Evolutionary conservation across 2,888 invertebrate genomes (phyloP).

Genomic region (Mimumesa dahlbomi): DNA sequence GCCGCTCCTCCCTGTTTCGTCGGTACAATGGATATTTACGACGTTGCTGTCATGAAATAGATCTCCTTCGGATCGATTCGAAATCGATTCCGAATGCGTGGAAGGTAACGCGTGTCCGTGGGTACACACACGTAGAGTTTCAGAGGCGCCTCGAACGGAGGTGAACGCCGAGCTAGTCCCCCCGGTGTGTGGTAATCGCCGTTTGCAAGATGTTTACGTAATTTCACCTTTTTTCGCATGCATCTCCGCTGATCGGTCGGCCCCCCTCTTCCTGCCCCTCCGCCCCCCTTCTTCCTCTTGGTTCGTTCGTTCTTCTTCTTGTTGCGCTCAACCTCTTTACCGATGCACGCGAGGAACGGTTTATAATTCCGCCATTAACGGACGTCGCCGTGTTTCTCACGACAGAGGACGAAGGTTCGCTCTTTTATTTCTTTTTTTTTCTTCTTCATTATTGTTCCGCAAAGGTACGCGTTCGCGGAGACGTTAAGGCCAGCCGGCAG

Average conservation of each 20-base stretch:
- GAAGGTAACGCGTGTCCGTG: not conserved
- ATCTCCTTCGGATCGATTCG: not conserved
- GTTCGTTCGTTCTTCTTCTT: no score
- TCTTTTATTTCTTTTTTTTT: not conserved
- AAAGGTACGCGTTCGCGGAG: no score
- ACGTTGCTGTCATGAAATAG: no score
- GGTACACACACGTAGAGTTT: conserved; percentile 34
- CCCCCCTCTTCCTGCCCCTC: conserved; percentile 14
- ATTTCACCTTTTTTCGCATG: conserved; percentile 72
- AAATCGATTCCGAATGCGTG: not conserved
- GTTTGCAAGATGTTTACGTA: conserved; percentile 78
- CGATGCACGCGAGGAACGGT: conserved; percentile 63
- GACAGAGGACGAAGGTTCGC: conserved; percentile 31
- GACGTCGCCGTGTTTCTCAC: conserved; percentile 46
- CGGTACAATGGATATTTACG: no score
- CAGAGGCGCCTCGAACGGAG: conserved; percentile 50
- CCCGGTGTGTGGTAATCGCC: conserved; percentile 72
- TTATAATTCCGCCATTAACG: conserved; percentile 59
- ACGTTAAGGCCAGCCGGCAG: no score
- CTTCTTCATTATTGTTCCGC: no score
- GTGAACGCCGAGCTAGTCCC: conserved; percentile 61
- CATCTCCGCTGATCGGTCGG: conserved; percentile 63
- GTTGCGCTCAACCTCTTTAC: conserved; percentile 44
- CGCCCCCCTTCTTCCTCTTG: conserved; percentile 22
- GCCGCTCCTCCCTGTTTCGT: no score